phyloP scores from a whole-genome alignment of 2,113 vertebrate genomes.

The Solea senegalensis region DNA sequence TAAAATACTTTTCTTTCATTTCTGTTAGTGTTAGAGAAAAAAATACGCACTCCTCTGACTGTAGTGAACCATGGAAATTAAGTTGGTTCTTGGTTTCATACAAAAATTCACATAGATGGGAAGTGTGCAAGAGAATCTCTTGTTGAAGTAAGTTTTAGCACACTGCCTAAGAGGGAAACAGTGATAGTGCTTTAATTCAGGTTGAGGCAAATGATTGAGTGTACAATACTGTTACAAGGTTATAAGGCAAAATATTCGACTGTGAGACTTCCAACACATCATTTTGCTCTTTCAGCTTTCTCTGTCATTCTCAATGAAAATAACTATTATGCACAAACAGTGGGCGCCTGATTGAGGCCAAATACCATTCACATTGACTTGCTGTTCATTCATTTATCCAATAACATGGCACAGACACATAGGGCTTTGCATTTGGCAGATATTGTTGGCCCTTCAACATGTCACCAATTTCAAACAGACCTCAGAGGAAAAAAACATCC shows the following conservation, averaged over 20 bases:
- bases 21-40: conserved; percentile 20
- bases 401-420: background rate
- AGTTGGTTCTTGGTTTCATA: conserved; percentile 25
- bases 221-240: background rate
- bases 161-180: conserved; percentile 10
- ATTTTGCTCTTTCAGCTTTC: background rate
- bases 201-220: conserved; percentile 17
- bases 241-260: conserved; percentile 12
- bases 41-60: conserved; percentile 28
- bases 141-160: conserved; percentile 18
- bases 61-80: conserved; percentile 30
- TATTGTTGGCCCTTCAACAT: conserved; percentile 14
- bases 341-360: background rate
- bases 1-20: conserved; percentile 59
- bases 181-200: background rate
- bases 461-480: conserved; percentile 47
- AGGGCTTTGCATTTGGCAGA: conserved; percentile 26
- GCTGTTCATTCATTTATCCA: conserved; percentile 1
- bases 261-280: too few relatives aligned
- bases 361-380: background rate
- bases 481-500: conserved; percentile 35
- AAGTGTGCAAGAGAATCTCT: conserved; percentile 29
- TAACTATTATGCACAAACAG: background rate
- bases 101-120: conserved; percentile 47
- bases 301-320: background rate